A percentile compares a stretch with the other conserved stretches of the same genome.
Conservation (phyloP, 1,140 invertebrate genomes). For the Ridgeia piscesae region DNA sequence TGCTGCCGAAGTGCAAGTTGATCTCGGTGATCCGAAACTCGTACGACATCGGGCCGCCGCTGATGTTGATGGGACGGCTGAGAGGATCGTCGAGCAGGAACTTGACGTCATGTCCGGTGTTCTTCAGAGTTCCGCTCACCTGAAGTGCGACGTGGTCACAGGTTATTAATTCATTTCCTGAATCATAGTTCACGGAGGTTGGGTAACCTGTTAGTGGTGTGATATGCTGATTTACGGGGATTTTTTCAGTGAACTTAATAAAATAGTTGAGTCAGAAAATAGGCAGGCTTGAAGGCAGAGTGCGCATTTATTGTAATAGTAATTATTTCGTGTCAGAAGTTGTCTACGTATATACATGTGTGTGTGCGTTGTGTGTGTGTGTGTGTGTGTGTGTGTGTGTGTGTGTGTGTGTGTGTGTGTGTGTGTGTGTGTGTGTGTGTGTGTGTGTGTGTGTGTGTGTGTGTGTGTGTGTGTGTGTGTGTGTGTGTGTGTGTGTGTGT, state of each 20-base stretch:
- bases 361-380: no score
- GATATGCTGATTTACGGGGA: no score
- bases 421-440: no score
- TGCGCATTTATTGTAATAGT: no score
- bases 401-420: no score
- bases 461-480: no score
- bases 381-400: no score
- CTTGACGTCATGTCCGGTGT: slow-evolving; percentile 91
- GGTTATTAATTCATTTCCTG: background rate
- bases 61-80: slow-evolving; percentile 77
- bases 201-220: no score
- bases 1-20: slow-evolving; percentile 89
- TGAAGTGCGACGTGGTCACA: slow-evolving; percentile 51
- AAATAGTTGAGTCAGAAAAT: background rate
- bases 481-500: no score
- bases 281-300: background rate
- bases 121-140: slow-evolving; percentile 82
- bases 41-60: slow-evolving; percentile 90
- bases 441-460: no score
- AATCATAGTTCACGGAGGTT: background rate
- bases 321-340: no score
- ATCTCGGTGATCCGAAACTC: slow-evolving; percentile 73
- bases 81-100: slow-evolving; percentile 85
- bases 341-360: no score
- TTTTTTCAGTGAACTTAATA: background rate